Evolutionary conservation across 2,888 invertebrate genomes (phyloP), one percentile per base, ranked within the genome.

Genomic region (Hirtodrosophila confusa): DNA sequence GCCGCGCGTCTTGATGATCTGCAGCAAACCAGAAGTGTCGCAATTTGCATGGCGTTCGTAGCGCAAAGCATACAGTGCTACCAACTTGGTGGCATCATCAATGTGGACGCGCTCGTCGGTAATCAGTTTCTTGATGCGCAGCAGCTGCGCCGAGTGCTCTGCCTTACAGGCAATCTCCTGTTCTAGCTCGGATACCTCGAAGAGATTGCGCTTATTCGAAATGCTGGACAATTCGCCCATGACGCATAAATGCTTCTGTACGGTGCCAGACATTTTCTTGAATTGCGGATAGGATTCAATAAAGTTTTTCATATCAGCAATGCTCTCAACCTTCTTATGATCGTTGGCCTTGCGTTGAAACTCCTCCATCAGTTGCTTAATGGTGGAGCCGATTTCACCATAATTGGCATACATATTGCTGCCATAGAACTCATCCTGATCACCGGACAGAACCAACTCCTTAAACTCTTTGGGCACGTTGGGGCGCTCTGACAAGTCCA

Each of bases 241-340:
- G 35, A 99, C 95, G 0, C 97, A 98, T 48, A 99, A 97, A 92
- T 99, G 99, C 91, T 99, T 99, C 5, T 98, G 95, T 24, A 99
- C 98, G 2, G 99, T 98, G 17, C 98, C 98, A 0, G 97, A 97
- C 94, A 97, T 95, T 94, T 97, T 97, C 93, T 98, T 99, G 90
- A 99, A 99, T 79, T 99, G 95, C 0, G 99, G 99, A 93, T 99
- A 99, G 10, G 96, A 96, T 91, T 99, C 99, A 0, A 99, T 97
- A 91, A 99, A 99, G 88, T 94, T 96, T 93, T 99, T 99, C 99
- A 99, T 99, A 90, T 99, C 99, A 0, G 96, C 94, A 86, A 99
- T 99, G 84, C 98, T 98, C 93, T 99, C 99, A 2, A 99, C 96
- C 47, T 85, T 86, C 33, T 86, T 86, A 17, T 86, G 85, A 55